phyloP scores from a whole-genome alignment of 2,113 vertebrate genomes.

The Poeciliopsis turrubarensis region DNA sequence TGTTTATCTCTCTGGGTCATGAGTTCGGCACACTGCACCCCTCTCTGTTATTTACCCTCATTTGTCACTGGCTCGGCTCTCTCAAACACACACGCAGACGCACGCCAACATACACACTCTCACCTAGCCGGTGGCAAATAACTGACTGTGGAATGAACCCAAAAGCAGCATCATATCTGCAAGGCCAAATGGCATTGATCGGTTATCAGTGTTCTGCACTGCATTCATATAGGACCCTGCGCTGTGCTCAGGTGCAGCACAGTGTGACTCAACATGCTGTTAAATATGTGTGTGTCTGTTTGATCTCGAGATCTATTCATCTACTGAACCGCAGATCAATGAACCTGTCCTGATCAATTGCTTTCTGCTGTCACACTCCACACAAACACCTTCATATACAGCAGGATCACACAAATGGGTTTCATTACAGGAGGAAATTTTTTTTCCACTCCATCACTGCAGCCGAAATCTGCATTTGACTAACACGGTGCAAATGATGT shows the following conservation, averaged over 20 bases:
- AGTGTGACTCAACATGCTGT: background rate
- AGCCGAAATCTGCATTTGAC: no score
- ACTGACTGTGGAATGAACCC: constrained; percentile 53
- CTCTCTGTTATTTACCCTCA: constrained; percentile 40
- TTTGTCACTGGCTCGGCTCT: constrained; percentile 48
- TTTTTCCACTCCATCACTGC: no score
- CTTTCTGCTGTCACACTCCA: background rate
- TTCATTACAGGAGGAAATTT: no score
- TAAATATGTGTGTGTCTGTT: constrained; percentile 23
- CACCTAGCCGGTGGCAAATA: constrained; percentile 66
- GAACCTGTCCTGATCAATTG: constrained; percentile 43
- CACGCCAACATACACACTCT: constrained; percentile 17
- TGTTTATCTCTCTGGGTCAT: constrained; percentile 51
- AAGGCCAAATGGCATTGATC: constrained; percentile 53
- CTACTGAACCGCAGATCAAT: constrained; percentile 34
- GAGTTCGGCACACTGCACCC: constrained; percentile 12
- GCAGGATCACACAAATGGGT: no score
- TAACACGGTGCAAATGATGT: no score
- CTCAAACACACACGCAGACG: constrained; percentile 7
- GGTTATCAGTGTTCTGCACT: constrained; percentile 46
- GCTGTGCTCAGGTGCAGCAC: constrained; percentile 30
- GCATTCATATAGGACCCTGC: constrained; percentile 41
- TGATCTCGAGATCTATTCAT: constrained; percentile 44
- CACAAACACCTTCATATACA: constrained; percentile 10
- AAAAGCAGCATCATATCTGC: constrained; percentile 46